Evolutionary conservation across 1,140 invertebrate genomes (phyloP).

Genomic region (Drosophila teissieri): DNA sequence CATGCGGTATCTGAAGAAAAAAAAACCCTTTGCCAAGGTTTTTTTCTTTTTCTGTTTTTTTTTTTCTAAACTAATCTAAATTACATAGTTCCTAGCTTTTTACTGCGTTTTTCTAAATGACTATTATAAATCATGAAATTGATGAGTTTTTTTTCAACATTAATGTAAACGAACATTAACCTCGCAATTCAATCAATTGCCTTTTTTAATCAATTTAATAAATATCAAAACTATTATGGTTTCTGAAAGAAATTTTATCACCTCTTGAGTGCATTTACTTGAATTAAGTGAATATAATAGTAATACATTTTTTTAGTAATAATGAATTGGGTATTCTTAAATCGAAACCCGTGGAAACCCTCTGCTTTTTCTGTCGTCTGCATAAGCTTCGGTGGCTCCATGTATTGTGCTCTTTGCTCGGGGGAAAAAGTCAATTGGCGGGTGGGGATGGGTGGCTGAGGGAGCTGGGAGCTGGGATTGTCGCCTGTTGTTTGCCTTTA

Average conservation of each 20-base stretch:
- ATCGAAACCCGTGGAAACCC: background rate
- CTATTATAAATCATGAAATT: background rate
- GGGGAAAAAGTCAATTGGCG: constrained; percentile 7
- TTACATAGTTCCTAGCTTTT: background rate
- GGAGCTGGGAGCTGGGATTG: constrained; percentile 22
- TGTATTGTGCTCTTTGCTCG: constrained; percentile 4
- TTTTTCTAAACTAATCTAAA: background rate
- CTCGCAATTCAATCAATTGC: no score
- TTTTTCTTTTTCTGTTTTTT: background rate
- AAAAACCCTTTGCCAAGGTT: background rate
- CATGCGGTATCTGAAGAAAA: background rate
- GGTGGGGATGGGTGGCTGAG: constrained; percentile 1
- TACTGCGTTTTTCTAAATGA: background rate
- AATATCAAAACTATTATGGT: no score
- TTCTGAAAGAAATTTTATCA: no score
- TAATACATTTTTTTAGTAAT: no score
- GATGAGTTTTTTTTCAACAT: no score
- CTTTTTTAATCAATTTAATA: no score
- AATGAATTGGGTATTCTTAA: constrained; percentile 2
- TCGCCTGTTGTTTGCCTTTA: constrained; percentile 66
- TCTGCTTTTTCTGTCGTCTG: constrained; percentile 5
- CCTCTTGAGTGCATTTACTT: no score
- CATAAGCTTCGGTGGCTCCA: constrained; percentile 14
- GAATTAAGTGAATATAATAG: no score
- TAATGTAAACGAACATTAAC: no score